phyloP scores from a whole-genome alignment of 2,797 vertebrate species.

The Channa striata region DNA sequence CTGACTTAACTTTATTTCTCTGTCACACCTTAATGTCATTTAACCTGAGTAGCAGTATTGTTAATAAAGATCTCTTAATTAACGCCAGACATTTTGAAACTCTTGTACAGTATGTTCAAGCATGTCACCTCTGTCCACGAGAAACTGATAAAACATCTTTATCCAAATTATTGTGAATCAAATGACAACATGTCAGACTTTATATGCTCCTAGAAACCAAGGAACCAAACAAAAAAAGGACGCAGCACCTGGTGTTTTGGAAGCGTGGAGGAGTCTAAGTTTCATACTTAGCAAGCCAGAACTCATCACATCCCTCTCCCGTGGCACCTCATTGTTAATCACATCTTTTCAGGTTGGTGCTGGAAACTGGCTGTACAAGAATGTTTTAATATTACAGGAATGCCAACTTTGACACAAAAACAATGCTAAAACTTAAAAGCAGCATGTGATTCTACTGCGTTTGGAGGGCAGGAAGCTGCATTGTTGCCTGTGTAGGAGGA shows the following conservation, averaged over 20 bases:
- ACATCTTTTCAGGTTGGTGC: constrained; percentile 38
- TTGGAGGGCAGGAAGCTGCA: constrained; percentile 28
- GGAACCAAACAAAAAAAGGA: constrained; percentile 18
- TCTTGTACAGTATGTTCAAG: neutral
- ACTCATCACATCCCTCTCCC: constrained; percentile 47
- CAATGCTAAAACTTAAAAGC: constrained; percentile 50
- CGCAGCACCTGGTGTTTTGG: constrained; percentile 26
- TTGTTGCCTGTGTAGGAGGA: constrained; percentile 65
- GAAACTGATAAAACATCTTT: constrained; percentile 4
- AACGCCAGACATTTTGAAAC: constrained; percentile 44
- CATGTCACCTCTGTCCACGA: neutral
- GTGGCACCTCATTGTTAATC: constrained; percentile 64
- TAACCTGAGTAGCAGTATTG: constrained; percentile 16
- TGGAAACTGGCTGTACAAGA: constrained; percentile 56
- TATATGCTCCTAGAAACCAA: neutral
- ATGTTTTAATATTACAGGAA: constrained; percentile 74
- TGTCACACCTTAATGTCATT: neutral
- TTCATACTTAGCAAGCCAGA: constrained; percentile 35
- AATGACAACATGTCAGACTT: neutral
- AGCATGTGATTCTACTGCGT: constrained; percentile 37
- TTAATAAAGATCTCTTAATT: constrained; percentile 30
- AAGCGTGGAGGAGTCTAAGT: constrained; percentile 37
- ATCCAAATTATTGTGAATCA: neutral
- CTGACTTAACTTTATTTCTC: constrained; percentile 17
- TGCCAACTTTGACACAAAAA: constrained; percentile 68